Evolutionary conservation across 1,140 invertebrate species (phyloP), one percentile per base, ranked within the genome.

Genomic region (Drosophila kohkoa): DNA sequence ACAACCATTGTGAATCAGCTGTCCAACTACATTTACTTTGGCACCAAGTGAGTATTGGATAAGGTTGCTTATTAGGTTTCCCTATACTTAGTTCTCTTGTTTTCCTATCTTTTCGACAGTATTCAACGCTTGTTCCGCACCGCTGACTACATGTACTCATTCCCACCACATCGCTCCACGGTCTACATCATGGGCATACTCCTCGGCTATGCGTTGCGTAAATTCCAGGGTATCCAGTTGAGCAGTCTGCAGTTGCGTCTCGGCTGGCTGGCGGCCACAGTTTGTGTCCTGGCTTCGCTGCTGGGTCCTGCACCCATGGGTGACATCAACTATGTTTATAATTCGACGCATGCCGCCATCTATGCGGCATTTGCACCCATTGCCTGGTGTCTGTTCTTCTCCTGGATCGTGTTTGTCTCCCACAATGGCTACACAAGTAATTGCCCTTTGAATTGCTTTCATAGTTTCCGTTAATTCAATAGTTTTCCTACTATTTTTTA

Each of bases 321-420:
- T 0, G 93, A 93, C 15, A 94, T 95, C n/a, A 91, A 94, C 82
- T 96, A 96, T 68, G 91, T 94, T 5, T 96, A 96, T 68, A 94
- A 95, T 78, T 93, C 94, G 3, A 92, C 93, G 1, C 94, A 96
- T 85, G 95, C 95, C 1, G 95, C 95, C 2, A 93, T 94, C 54
- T 96, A 96, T 74, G 95, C 95, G 32, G 95, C 96, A 11, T 95
- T 96, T 79, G 94, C 95, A 25, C 96, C 96, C 0, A 95, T 96
- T 49, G 93, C 94, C 6, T 96, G 95, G 95, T 96, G 95, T 77
- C 92, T 94, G 7, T 92, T 95, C 57, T 95, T 96, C 80, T 93
- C 93, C 15, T 96, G 96, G 96, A 93, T 95, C 5, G 94, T 95
- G 5, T 94, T 95, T 75, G 93, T 94, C 16, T 93, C 94, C 0